Evolutionary conservation across 2,113 vertebrate species (phyloP).

Genomic region (Xenopus tropicalis): UCB_Xtro_10.0 CM004450.2:76847001-76847500

Average conservation of each 20-base stretch:
- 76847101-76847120: too few relatives aligned
- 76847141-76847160: too few relatives aligned
- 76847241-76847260: constrained; percentile 53
- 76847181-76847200: not conserved
- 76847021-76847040: too few relatives aligned
- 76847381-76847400: constrained; percentile 49
- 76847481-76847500: constrained; percentile 53
- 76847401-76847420: constrained; percentile 55
- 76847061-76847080: too few relatives aligned
- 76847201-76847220: not conserved
- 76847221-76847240: not conserved
- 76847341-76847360: constrained; percentile 50
- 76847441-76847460: constrained; percentile 49
- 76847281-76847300: constrained; percentile 52
- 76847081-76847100: too few relatives aligned
- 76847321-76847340: constrained; percentile 49
- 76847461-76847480: constrained; percentile 44
- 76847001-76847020: too few relatives aligned
- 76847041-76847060: too few relatives aligned
- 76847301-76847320: constrained; percentile 52
- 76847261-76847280: constrained; percentile 55
- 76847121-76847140: too few relatives aligned
- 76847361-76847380: constrained; percentile 53
- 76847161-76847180: too few relatives aligned
- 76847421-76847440: constrained; percentile 47